A percentile compares a stretch with the other conserved stretches of the same genome.
Evolutionary conservation across 2,797 vertebrate genomes (phyloP).

Genomic region (Lepus townsendii): DNA sequence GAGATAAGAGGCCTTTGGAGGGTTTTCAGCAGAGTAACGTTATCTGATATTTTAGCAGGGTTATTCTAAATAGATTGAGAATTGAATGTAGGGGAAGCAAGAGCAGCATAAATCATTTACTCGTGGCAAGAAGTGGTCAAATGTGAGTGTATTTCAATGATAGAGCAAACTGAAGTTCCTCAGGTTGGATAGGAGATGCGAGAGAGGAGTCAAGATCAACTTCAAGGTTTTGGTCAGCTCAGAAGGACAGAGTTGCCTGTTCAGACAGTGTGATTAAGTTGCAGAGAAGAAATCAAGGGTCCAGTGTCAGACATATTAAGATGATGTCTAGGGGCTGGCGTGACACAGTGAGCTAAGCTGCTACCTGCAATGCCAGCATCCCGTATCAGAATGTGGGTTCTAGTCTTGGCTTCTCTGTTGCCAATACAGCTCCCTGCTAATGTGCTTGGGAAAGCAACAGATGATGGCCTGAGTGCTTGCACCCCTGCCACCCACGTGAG

Average conservation of each 20-base stretch:
- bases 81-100: not conserved
- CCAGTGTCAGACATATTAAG: not conserved
- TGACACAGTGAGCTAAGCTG: no score
- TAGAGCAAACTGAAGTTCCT: not conserved
- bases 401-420: no score
- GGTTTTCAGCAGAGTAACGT: not conserved
- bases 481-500: no score
- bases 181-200: not conserved
- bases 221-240: not conserved
- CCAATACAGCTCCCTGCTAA: no score
- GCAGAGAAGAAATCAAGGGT: not conserved
- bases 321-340: no score
- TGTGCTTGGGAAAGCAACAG: no score
- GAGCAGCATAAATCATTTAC: not conserved
- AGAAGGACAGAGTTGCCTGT: not conserved
- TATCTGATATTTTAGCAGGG: not conserved
- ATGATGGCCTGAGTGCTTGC: no score
- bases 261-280: not conserved
- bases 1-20: not conserved
- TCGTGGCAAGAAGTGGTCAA: constrained; percentile 20
- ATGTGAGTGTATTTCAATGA: not conserved
- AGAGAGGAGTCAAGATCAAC: not conserved
- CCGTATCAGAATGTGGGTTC: no score
- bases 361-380: no score
- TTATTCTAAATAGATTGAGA: not conserved